Evolutionary conservation across 2,888 invertebrate genomes (phyloP).

Genomic region (Orthonevra nobilis): DNA sequence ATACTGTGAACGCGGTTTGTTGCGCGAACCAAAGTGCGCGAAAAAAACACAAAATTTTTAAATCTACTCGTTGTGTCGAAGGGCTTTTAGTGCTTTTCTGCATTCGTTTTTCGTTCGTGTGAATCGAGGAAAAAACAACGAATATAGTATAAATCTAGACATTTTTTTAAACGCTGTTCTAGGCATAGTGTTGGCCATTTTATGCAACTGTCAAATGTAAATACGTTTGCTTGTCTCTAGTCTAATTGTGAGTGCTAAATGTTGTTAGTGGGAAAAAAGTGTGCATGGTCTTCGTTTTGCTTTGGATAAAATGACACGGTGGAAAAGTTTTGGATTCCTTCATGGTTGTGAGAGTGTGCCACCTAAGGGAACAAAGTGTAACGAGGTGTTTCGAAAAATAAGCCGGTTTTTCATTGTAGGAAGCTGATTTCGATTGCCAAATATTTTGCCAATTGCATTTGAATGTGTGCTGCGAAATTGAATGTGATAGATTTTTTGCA

Average conservation of each 20-base stretch:
- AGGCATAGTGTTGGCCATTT: conserved; percentile 27
- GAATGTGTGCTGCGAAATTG: conserved; percentile 2
- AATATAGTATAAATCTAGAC: too few relatives aligned
- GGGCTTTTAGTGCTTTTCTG: too few relatives aligned
- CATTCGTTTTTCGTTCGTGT: not conserved
- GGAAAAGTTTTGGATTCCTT: not conserved
- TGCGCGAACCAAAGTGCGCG: conserved; percentile 52
- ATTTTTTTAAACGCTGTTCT: not conserved
- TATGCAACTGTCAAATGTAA: conserved; percentile 29
- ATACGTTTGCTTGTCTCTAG: too few relatives aligned
- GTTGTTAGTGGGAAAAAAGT: too few relatives aligned
- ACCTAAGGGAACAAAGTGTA: conserved; percentile 9
- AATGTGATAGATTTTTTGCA: not conserved
- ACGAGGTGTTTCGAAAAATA: conserved; percentile 4
- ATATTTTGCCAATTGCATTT: conserved; percentile 4
- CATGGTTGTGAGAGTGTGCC: not conserved
- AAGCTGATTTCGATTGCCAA: conserved; percentile 14
- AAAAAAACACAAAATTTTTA: conserved; percentile 26
- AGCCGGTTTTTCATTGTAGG: conserved; percentile 24
- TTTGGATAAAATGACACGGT: not conserved
- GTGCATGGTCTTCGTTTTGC: too few relatives aligned
- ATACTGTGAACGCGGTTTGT: conserved; percentile 48
- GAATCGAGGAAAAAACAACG: conserved; percentile 3
- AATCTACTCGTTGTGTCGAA: conserved; percentile 24
- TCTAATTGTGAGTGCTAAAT: conserved; percentile 9